Conservation (phyloP, 2,797 vertebrate species). For the Anomalospiza imberbis region DNA sequence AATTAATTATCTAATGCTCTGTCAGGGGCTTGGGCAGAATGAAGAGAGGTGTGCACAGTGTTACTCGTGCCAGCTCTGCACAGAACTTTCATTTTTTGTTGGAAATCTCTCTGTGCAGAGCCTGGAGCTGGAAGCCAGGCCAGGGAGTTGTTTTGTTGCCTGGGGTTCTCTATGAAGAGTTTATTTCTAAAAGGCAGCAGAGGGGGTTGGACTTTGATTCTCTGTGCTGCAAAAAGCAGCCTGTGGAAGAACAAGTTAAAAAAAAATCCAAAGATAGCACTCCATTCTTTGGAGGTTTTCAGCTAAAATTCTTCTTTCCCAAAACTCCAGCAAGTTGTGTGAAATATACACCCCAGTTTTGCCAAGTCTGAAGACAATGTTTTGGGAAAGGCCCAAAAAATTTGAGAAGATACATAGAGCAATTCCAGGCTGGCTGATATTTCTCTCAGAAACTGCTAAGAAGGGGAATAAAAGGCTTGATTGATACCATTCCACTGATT, state of each 20-base stretch:
- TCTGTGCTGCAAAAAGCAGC: neutral
- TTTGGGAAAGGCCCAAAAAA: neutral
- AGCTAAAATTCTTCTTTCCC: neutral
- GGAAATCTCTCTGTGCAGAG: neutral
- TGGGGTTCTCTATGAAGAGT: neutral
- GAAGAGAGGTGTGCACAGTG: neutral
- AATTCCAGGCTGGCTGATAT: neutral
- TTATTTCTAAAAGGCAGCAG: neutral
- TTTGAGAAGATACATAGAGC: neutral
- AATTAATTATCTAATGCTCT: neutral
- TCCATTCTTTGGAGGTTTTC: neutral
- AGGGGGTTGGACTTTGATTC: neutral
- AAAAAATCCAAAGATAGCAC: neutral
- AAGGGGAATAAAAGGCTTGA: neutral
- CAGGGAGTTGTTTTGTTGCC: neutral
- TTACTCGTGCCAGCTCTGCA: neutral
- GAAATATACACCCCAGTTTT: neutral
- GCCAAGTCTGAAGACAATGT: neutral
- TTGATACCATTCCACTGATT: fast-evolving
- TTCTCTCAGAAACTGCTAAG: neutral
- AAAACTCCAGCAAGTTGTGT: neutral
- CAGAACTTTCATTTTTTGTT: neutral
- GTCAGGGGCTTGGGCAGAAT: neutral
- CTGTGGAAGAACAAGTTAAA: neutral
- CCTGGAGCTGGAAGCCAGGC: neutral